A percentile compares a stretch with the other conserved stretches of the same genome.
These are phyloP conservation scores for Panthera uncia DNA, from an alignment of 2,113 vertebrate species.

Conservation along the genomic window DNA sequence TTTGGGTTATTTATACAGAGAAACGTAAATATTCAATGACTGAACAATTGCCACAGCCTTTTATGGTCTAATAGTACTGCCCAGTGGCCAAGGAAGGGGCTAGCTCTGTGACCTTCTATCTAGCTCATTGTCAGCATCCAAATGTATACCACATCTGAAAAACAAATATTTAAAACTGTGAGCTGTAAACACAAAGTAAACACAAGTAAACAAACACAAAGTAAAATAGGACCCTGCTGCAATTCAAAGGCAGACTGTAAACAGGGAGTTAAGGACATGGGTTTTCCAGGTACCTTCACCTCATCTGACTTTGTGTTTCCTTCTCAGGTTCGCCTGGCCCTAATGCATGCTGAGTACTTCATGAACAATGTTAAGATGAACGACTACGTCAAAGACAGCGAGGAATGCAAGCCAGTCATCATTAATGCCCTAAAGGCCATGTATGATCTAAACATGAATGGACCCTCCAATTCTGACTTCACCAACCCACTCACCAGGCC, in stretches of 20 bases:
- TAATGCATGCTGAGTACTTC: conserved; percentile 86
- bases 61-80: not conserved
- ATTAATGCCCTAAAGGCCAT: conserved; percentile 84
- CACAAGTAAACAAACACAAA: conserved; percentile 2
- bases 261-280: not conserved
- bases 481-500: conserved; percentile 83
- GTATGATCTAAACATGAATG: conserved; percentile 84
- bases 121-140: not conserved
- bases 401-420: conserved; percentile 85
- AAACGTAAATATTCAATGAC: not conserved
- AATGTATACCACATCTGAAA: not conserved
- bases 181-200: not conserved
- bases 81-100: not conserved
- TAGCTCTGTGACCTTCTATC: conserved; percentile 1
- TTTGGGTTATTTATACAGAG: not conserved
- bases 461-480: conserved; percentile 73
- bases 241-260: not conserved
- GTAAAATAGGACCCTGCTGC: not conserved
- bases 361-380: conserved; percentile 88
- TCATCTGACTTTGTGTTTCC: conserved; percentile 27
- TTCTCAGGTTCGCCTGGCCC: conserved; percentile 86
- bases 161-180: not conserved
- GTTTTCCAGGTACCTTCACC: not conserved
- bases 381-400: conserved; percentile 82
- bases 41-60: not conserved